Percentiles rank a stretch among this genome's conserved stretches.
Evolutionary conservation across 2,113 vertebrate genomes (phyloP).

Genomic region (Myotis yumanensis): DNA sequence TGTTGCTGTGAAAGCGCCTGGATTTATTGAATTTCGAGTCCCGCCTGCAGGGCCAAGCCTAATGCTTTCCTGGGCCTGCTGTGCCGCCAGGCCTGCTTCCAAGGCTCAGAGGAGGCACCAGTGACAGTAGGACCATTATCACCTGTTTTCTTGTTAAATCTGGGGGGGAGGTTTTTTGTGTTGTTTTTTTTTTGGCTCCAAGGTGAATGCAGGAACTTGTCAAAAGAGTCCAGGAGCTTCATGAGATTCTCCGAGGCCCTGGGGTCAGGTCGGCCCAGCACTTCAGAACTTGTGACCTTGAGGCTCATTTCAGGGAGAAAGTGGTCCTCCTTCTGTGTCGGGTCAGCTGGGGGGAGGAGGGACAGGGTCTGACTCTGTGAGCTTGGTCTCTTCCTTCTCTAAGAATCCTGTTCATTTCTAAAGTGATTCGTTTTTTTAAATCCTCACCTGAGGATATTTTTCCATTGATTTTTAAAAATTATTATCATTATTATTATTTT

Average conservation of each 20-base stretch:
- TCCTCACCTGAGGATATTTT: too few relatives aligned
- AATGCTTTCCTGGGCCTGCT: too few relatives aligned
- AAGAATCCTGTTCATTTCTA: not conserved
- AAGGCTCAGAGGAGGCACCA: not conserved
- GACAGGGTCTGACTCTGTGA: not conserved
- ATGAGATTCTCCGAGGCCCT: not conserved
- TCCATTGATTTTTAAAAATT: too few relatives aligned
- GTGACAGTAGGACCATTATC: not conserved
- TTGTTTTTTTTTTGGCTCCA: not conserved
- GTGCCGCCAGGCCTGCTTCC: too few relatives aligned
- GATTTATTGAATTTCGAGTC: too few relatives aligned
- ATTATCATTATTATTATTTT: too few relatives aligned
- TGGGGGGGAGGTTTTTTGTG: too few relatives aligned
- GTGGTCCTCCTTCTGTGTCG: rapidly evolving
- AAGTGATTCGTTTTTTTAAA: not conserved
- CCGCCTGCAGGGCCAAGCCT: too few relatives aligned
- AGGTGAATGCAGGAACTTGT: not conserved
- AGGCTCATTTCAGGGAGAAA: not conserved
- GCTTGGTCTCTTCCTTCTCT: not conserved
- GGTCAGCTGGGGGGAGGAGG: too few relatives aligned
- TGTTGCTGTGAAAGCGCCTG: too few relatives aligned
- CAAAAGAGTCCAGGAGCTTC: not conserved
- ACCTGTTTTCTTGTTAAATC: not conserved
- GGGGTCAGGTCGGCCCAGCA: rapidly evolving
- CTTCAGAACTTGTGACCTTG: not conserved